Evolutionary conservation across 2,113 vertebrate species (phyloP), one percentile per base, ranked within the genome.

Genomic region (Tragelaphus buxtoni): DNA sequence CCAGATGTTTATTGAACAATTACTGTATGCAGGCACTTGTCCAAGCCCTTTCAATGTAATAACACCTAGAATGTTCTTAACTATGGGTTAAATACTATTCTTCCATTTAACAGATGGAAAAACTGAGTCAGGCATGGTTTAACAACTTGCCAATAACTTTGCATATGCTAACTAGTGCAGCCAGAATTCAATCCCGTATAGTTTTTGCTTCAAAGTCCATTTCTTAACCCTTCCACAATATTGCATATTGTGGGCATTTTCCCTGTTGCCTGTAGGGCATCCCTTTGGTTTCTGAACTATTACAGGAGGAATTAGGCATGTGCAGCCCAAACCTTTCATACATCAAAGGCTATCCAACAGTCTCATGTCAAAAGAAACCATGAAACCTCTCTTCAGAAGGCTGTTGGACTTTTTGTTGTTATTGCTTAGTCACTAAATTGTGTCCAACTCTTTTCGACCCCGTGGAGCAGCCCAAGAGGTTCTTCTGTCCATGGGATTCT

Each of bases 401-500:
- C 32, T 45, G 9, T 18, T 45, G 47, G 20, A 30, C 13, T 26
- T 74, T 74, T 42, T 42, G 22, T 74, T 74, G 69, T 42, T 26
- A 42, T 42, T 42, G 11, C 39, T 74, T 42, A 42, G 39, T 74
- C 11, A 42, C 10, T 42, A 74, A 74, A 26, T 74, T 0, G 0
- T 74, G 11, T 42, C 35, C 0, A 5, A 26, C 69, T 74, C 69
- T 74, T 74, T 74, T 22, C 0, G 0, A 42, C 39, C 11, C 39
- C 0, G 0, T 26, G 69, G 22, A 26, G 6, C 22, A 42, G 39
- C 39, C 69, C 69, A 74, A 0, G 5, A 42, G 22, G 11, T 11
- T 26, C 39, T 11, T 74, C 69, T 74, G 39, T 42, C 69, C 11
- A 42, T 74, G 22, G 69, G 22, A 74, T 42, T 74, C 39, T 39